phyloP scores from a whole-genome alignment of 37 sponge, comb jelly and placozoan genomes.

The Halisarca cf. caerulea region DNA sequence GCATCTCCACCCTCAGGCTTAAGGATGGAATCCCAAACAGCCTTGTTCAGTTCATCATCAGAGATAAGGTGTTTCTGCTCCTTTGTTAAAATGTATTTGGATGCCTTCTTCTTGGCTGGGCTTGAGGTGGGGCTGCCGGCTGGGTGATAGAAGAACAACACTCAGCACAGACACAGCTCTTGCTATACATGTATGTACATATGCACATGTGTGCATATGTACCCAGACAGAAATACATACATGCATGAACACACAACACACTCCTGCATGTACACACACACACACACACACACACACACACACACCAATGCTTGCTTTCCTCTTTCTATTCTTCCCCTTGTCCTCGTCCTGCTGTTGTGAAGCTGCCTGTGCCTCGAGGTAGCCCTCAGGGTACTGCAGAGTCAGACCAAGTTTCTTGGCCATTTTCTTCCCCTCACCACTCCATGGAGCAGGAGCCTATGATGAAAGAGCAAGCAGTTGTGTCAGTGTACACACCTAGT shows the following conservation, averaged over 20 bases:
- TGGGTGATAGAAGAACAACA: not conserved
- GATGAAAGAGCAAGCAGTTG: not conserved
- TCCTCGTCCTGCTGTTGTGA: conserved; percentile 20
- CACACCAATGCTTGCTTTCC: conserved; percentile 6
- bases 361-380: conserved; percentile 66
- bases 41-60: conserved; percentile 66
- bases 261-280: no score
- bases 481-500: no score
- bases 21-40: conserved; percentile 69
- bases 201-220: no score
- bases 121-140: not conserved
- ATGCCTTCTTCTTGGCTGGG: conserved; percentile 61
- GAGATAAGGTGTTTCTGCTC: conserved; percentile 55
- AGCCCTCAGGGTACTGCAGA: conserved; percentile 93
- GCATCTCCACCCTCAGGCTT: not conserved
- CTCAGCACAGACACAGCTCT: not conserved
- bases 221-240: not conserved
- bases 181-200: no score
- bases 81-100: conserved; percentile 64
- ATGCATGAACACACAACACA: not conserved
- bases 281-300: not conserved
- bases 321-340: conserved; percentile 17
- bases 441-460: conserved; percentile 91
- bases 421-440: conserved; percentile 68
- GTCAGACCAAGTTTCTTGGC: conserved; percentile 73